These are phyloP conservation scores for Myotis myotis DNA, from an alignment of 2,797 vertebrate genomes.

Conservation along the genomic window DNA sequence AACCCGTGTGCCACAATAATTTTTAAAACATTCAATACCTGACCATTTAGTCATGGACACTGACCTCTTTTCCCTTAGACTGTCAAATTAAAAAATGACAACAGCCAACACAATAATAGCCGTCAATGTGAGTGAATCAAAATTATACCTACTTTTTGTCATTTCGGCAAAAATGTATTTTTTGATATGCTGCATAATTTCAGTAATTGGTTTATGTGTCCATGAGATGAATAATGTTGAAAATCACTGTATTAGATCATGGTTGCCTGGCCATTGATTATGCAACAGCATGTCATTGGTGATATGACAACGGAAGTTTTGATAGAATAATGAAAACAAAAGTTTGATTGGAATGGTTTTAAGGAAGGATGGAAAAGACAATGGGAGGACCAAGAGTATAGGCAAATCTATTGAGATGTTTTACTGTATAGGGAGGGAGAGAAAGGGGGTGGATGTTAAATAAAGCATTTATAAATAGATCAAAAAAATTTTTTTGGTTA, in stretches of 20 bases:
- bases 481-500: background rate
- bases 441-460: background rate
- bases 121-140: background rate
- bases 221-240: background rate
- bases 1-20: background rate
- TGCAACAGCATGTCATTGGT: background rate
- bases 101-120: background rate
- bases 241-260: background rate
- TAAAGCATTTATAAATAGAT: background rate
- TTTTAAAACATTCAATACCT: background rate
- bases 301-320: background rate
- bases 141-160: background rate
- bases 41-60: background rate
- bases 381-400: background rate
- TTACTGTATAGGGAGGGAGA: background rate
- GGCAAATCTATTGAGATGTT: background rate
- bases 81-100: background rate
- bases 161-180: background rate
- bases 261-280: background rate
- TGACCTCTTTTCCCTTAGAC: background rate
- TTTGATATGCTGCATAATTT: background rate
- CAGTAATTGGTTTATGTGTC: background rate
- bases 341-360: background rate
- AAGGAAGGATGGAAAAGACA: background rate
- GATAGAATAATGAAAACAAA: background rate